Percentiles rank a stretch among this genome's conserved stretches.
phyloP scores from a whole-genome alignment of 2,113 vertebrate genomes.

The Brienomyrus longianalis region DNA sequence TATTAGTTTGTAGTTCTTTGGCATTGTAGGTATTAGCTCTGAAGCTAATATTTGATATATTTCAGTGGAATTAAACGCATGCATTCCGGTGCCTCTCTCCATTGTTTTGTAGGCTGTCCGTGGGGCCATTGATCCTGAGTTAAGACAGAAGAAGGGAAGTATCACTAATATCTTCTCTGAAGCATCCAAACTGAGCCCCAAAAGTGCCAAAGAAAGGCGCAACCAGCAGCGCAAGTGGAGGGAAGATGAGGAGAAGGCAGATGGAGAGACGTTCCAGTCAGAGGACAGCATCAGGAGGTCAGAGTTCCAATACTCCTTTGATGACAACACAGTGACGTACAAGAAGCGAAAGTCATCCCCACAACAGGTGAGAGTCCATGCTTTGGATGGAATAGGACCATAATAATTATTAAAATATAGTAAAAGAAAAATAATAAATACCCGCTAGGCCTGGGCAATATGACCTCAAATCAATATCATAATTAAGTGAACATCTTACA shows the following conservation, averaged over 20 bases:
- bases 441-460: no score
- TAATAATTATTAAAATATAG: background rate
- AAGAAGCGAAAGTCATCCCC: slow-evolving; percentile 93
- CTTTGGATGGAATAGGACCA: background rate
- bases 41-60: background rate
- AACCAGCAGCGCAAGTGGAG: slow-evolving; percentile 86
- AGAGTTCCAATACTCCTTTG: slow-evolving; percentile 86
- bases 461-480: background rate
- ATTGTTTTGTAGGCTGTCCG: slow-evolving; percentile 63
- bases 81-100: slow-evolving; percentile 12
- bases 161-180: slow-evolving; percentile 85
- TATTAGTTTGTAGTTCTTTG: background rate
- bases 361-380: slow-evolving; percentile 73
- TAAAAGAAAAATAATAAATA: no score
- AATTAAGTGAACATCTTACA: background rate
- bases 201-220: slow-evolving; percentile 89
- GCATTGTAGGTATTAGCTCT: background rate
- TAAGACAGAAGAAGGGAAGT: slow-evolving; percentile 71
- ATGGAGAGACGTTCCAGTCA: slow-evolving; percentile 72
- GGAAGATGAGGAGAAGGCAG: slow-evolving; percentile 74
- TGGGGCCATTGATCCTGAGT: slow-evolving; percentile 74
- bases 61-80: background rate
- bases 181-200: slow-evolving; percentile 88
- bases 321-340: slow-evolving; percentile 81
- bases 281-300: slow-evolving; percentile 87